phyloP scores from a whole-genome alignment of 2,113 vertebrate species.

The Capricornis sumatraensis region DNA sequence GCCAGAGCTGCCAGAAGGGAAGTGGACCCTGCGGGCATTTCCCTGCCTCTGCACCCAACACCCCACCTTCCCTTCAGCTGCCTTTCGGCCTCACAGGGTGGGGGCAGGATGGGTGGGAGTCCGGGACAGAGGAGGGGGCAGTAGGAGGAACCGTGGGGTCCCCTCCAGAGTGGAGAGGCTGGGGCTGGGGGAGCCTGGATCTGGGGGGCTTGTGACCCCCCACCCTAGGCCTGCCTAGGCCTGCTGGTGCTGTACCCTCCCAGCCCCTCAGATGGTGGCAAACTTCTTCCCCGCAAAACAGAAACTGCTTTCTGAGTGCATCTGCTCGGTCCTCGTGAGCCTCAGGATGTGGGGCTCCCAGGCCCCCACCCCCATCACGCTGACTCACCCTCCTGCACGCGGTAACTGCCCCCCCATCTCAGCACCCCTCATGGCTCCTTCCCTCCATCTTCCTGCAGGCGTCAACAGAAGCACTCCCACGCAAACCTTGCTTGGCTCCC shows the following conservation, averaged over 20 bases:
- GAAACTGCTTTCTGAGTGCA: neutral
- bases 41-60: neutral
- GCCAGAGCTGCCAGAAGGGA: neutral
- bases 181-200: neutral
- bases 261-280: neutral
- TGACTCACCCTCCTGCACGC: neutral
- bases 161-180: neutral
- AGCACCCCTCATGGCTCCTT: neutral
- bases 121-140: neutral
- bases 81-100: neutral
- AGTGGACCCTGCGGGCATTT: fast-evolving
- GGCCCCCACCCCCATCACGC: neutral
- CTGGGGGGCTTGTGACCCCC: neutral
- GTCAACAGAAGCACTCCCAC: neutral
- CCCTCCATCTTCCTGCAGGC: neutral
- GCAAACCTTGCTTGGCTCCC: neutral
- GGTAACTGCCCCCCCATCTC: neutral
- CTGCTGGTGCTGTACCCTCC: neutral
- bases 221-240: neutral
- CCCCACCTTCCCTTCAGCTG: neutral
- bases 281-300: neutral
- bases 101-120: neutral
- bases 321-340: neutral
- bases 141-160: neutral
- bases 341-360: neutral